phyloP scores from a whole-genome alignment of 2,797 vertebrate species.

The Girardinus metallicus region DNA sequence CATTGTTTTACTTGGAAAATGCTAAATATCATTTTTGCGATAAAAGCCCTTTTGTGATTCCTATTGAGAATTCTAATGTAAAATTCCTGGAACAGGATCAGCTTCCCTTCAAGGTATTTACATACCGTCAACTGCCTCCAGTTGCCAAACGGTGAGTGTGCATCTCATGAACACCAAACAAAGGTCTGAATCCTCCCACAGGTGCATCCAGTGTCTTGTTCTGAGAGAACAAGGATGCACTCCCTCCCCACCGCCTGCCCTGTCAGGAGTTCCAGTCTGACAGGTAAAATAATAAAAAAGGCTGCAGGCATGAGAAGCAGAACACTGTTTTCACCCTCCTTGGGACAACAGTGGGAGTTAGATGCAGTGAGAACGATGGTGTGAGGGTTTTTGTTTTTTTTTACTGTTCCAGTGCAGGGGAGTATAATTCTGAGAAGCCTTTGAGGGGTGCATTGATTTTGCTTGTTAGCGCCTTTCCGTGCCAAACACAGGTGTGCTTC shows the following conservation, averaged over 20 bases:
- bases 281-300: slow-evolving; percentile 36
- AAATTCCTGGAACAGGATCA: not conserved
- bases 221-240: not conserved
- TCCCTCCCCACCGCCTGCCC: not conserved
- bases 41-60: not conserved
- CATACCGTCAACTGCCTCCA: not conserved
- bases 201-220: not conserved
- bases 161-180: not conserved
- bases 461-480: not conserved
- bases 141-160: slow-evolving; percentile 13
- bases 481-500: slow-evolving; percentile 27
- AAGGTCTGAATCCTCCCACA: slow-evolving; percentile 8
- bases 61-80: not conserved
- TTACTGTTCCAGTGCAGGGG: slow-evolving; percentile 41
- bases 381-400: slow-evolving; percentile 28
- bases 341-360: slow-evolving; percentile 61
- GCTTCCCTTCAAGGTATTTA: not conserved
- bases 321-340: slow-evolving; percentile 58
- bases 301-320: slow-evolving; percentile 31
- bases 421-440: slow-evolving; percentile 40
- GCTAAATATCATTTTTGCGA: not conserved
- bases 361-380: slow-evolving; percentile 21
- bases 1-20: not conserved
- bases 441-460: slow-evolving; percentile 22
- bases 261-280: slow-evolving; percentile 23